A percentile compares a stretch with the other conserved stretches of the same genome.
Conservation (phyloP, 2,797 vertebrate species). For the Taeniopygia guttata region DNA sequence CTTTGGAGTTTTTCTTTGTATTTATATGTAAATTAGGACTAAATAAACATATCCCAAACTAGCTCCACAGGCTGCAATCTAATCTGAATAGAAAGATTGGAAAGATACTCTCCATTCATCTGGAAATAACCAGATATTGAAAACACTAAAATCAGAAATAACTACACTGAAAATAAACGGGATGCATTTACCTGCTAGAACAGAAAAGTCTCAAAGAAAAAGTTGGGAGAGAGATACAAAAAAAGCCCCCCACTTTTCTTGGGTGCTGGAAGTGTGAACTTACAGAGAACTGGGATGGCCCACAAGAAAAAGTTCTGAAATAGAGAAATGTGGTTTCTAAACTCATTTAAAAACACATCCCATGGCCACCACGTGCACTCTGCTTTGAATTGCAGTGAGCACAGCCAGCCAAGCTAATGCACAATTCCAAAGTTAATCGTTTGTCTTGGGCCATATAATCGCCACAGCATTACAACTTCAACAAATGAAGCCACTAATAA, state of each 20-base stretch:
- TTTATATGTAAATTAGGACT: constrained; percentile 32
- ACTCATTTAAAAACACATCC: fast-evolving
- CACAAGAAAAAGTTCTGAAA: neutral
- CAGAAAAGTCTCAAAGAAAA: neutral
- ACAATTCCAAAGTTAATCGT: neutral
- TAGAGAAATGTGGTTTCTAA: neutral
- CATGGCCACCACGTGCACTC: neutral
- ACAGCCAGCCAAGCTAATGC: neutral
- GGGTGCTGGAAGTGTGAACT: neutral
- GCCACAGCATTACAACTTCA: neutral
- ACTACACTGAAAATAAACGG: neutral
- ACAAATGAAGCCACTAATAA: constrained; percentile 7
- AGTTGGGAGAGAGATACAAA: neutral
- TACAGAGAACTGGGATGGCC: neutral
- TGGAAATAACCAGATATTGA: constrained; percentile 35
- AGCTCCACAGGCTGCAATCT: neutral
- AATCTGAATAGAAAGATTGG: neutral
- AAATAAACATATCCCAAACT: neutral
- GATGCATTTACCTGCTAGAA: neutral
- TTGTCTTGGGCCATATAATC: neutral
- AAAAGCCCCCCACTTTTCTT: neutral
- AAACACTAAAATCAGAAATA: constrained; percentile 26
- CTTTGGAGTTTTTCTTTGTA: neutral
- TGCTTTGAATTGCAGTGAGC: neutral
- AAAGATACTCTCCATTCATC: constrained; percentile 36